Base-by-base conservation (phyloP, 2,113 vertebrate species). In the Siniperca knerii region DNA sequence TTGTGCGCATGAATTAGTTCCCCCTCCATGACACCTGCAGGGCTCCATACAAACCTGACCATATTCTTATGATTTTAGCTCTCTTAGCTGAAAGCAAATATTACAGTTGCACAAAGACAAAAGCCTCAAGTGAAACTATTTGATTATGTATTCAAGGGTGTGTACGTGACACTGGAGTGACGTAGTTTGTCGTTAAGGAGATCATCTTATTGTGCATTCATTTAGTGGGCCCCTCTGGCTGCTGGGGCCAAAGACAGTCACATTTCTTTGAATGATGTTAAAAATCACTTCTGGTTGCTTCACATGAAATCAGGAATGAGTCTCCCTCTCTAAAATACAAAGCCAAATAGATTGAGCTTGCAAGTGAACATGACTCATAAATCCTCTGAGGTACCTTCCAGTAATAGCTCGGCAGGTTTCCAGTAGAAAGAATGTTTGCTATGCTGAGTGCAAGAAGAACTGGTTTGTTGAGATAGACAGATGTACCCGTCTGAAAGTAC, bases 351-450 rank as follows among this genome's bases (percentile, higher is more conserved):
- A 75, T 5, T 6, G 64, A 83, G 42, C 46, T 33, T 48, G 25
- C 15, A 4, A 6, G 62, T 55, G 10, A 75, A 37, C 11, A 6
- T 73, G 29, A 67, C 42, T 76, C 60, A 29, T 25, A 2, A 15
- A n/a, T 48, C 37, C 20, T 68, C 23, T 46, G 55, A 13, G 76
- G 50, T 46, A 33, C 2, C 35, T 65, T 12, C 46, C 1, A 2
- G 13, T 35, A 69, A 61, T 1, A 54, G 58, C 25, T 67, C 2
- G 2, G 44, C 76, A 60, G 35, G 58, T 21, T 6, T 16, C 12
- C 57, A 62, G 42, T 44, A 74, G 86, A 88, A 90, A 89, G 73
- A 89, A 92, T 91, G 81, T 3, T 25, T 1, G n/a, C 25, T 46
- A 77, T 85, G 84, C 62, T n/a, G 21, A 50, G 3, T 35, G 37